phyloP scores from a whole-genome alignment of 2,888 invertebrate genomes.

The Nomada fabriciana region DNA sequence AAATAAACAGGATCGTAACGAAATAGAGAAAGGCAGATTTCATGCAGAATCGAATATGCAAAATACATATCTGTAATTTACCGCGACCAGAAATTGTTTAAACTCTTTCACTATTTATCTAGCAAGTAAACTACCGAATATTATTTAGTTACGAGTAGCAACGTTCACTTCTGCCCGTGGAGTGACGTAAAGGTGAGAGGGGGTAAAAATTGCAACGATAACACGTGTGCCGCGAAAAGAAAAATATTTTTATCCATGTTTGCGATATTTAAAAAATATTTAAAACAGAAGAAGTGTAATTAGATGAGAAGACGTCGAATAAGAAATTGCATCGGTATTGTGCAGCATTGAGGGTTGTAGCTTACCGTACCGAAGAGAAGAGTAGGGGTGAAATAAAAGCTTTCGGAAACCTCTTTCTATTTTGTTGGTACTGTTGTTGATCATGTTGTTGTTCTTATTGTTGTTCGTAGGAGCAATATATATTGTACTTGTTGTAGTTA shows the following conservation, averaged over 20 bases:
- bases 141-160: too few relatives aligned
- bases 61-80: not conserved
- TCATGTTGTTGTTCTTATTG: constrained; percentile 62
- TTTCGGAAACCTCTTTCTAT: constrained; percentile 34
- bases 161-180: constrained; percentile 32
- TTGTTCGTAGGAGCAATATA: constrained; percentile 55
- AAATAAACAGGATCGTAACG: constrained; percentile 1
- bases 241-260: not conserved
- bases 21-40: not conserved
- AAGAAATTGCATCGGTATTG: constrained; percentile 52
- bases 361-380: constrained; percentile 78
- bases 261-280: not conserved
- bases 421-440: constrained; percentile 57
- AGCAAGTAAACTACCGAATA: not conserved
- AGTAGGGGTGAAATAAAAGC: constrained; percentile 64
- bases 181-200: not conserved
- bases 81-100: constrained; percentile 32
- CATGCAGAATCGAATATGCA: constrained; percentile 47
- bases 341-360: constrained; percentile 71
- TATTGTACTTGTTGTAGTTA: constrained; percentile 58
- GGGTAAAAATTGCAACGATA: constrained; percentile 18
- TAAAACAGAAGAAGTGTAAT: constrained; percentile 15
- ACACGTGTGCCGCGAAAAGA: too few relatives aligned
- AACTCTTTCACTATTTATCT: not conserved
- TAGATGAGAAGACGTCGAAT: constrained; percentile 45